Percentiles rank a stretch among this genome's conserved stretches.
phyloP scores from a whole-genome alignment of 2,113 vertebrate genomes.

The Rattus rattus region DNA sequence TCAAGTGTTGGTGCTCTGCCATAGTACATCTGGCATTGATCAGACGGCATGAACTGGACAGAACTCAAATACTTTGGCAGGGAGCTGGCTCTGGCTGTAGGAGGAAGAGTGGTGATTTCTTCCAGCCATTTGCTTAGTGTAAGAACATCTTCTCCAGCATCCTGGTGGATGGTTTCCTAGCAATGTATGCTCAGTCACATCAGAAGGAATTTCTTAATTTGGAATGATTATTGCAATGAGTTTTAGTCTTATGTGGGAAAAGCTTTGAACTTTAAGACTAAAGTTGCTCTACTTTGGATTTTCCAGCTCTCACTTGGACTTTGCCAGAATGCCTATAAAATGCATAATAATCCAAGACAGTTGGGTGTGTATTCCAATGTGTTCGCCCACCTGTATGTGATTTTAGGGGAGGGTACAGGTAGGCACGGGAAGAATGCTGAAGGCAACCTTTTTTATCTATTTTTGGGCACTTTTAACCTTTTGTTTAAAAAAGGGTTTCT shows the following conservation, averaged over 20 bases:
- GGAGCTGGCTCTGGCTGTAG: neutral
- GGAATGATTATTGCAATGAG: neutral
- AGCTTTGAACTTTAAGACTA: constrained; percentile 52
- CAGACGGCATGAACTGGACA: neutral
- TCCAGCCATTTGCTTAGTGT: constrained; percentile 33
- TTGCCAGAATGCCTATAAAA: constrained; percentile 47
- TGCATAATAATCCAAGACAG: neutral
- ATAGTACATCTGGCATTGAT: neutral
- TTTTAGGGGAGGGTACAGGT: neutral
- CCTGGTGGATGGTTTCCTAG: constrained; percentile 31
- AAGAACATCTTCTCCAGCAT: neutral
- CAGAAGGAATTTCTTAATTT: constrained; percentile 61
- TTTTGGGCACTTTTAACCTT: neutral
- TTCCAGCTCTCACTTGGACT: neutral
- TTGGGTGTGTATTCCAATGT: neutral
- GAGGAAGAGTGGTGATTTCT: neutral
- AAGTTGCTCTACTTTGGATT: constrained; percentile 51
- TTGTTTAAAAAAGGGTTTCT: neutral
- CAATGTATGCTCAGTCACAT: neutral
- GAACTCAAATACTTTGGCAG: neutral
- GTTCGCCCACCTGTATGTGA: neutral
- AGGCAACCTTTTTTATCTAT: too few species aligned
- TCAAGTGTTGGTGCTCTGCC: neutral
- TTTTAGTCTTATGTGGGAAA: constrained; percentile 14
- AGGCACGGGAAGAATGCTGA: neutral